Conservation (phyloP, 2,797 vertebrate species). For the Syndactyla subalaris region DNA sequence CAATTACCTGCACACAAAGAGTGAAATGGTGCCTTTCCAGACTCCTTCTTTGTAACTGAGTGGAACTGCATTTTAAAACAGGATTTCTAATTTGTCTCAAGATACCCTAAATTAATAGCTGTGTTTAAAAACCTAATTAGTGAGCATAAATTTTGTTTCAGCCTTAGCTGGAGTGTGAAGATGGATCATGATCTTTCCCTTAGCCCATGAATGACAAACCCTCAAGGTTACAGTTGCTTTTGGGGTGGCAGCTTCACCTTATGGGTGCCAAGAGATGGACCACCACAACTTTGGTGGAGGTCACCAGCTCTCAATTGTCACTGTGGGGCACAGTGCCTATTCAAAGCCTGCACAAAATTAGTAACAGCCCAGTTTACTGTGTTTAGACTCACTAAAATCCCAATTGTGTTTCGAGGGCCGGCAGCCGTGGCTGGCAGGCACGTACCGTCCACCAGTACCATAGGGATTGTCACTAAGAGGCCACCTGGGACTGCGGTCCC, state of each 20-base stretch:
- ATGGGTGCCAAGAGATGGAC: neutral
- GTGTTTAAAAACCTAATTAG: neutral
- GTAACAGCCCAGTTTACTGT: neutral
- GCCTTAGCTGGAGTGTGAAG: neutral
- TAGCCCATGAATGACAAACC: neutral
- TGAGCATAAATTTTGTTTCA: neutral
- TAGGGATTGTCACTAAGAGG: conserved; percentile 9
- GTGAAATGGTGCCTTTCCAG: neutral
- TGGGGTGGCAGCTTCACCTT: fast-evolving
- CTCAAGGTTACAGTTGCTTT: neutral
- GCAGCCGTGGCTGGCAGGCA: conserved; percentile 63
- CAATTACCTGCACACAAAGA: neutral
- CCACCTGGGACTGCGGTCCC: conserved; percentile 56
- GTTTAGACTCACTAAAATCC: neutral
- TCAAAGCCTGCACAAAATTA: neutral
- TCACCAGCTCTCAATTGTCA: neutral
- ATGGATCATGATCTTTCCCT: neutral
- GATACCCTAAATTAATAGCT: neutral
- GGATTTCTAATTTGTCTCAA: neutral
- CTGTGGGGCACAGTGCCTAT: neutral
- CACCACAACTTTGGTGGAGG: neutral
- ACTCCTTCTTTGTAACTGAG: neutral
- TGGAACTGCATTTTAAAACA: neutral
- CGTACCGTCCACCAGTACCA: neutral
- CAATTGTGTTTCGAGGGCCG: neutral